These are phyloP conservation scores for Buceros bicornis DNA, from an alignment of 2,797 vertebrate species.

Conservation along the genomic window DNA sequence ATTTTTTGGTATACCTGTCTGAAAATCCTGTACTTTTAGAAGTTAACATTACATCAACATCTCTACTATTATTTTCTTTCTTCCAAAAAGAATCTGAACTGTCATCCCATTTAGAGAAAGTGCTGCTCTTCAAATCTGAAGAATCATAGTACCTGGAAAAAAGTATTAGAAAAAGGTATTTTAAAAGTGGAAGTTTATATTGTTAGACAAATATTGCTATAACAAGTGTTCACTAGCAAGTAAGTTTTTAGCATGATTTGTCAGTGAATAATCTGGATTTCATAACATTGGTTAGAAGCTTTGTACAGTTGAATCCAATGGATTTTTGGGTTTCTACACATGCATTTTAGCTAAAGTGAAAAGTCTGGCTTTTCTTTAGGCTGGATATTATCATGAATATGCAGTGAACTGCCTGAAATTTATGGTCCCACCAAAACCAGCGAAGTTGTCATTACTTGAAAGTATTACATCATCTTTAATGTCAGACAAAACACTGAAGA, in stretches of 20 bases:
- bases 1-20: constrained; percentile 82
- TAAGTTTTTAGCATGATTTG: background rate
- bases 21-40: constrained; percentile 76
- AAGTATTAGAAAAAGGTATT: background rate
- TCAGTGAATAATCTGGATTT: background rate
- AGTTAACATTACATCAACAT: constrained; percentile 81
- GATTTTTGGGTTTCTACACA: background rate
- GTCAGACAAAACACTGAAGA: background rate
- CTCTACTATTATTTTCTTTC: constrained; percentile 83
- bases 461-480: background rate
- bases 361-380: background rate
- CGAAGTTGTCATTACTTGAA: background rate
- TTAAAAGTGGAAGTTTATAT: background rate
- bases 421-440: background rate
- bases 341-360: background rate
- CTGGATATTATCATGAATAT: background rate
- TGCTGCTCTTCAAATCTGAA: constrained; percentile 78
- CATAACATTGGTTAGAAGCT: background rate
- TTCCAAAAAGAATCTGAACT: constrained; percentile 84
- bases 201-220: background rate
- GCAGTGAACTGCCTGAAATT: background rate
- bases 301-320: background rate
- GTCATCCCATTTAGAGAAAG: constrained; percentile 87
- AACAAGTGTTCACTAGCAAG: background rate
- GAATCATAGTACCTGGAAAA: constrained; percentile 82